These are phyloP conservation scores for Penaeus vannamei DNA, from an alignment of 1,140 invertebrate genomes.

Conservation along the genomic window DNA sequence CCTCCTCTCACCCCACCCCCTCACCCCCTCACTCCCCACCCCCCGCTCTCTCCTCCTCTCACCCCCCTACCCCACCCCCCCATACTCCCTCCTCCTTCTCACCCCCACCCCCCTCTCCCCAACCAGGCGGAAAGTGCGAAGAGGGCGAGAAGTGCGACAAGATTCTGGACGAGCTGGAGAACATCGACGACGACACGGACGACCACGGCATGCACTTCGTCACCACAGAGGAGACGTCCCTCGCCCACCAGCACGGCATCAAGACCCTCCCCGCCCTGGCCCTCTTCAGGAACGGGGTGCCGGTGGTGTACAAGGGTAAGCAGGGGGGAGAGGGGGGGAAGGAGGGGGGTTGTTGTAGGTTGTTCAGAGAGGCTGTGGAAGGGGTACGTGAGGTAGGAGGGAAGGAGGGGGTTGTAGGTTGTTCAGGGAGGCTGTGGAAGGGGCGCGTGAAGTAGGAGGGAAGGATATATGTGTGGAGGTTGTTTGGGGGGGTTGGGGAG, in stretches of 20 bases:
- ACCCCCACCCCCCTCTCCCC: neutral
- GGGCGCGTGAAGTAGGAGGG: too few relatives aligned
- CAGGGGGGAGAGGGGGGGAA: neutral
- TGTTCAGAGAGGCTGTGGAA: too few relatives aligned
- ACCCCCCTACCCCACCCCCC: neutral
- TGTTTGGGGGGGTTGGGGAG: too few relatives aligned
- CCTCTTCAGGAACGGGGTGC: slow-evolving; percentile 87
- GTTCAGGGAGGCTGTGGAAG: too few relatives aligned
- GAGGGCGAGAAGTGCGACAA: slow-evolving; percentile 86
- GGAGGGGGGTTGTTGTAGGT: too few relatives aligned
- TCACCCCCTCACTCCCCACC: too few relatives aligned
- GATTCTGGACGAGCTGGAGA: slow-evolving; percentile 88
- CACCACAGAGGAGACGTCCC: slow-evolving; percentile 80
- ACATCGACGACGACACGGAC: slow-evolving; percentile 94
- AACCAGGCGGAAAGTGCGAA: slow-evolving; percentile 83
- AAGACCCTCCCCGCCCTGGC: slow-evolving; percentile 88
- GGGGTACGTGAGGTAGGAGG: too few relatives aligned
- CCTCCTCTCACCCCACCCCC: too few relatives aligned
- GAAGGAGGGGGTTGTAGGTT: too few relatives aligned
- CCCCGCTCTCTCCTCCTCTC: too few relatives aligned
- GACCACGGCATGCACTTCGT: slow-evolving; percentile 95
- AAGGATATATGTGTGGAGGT: too few relatives aligned
- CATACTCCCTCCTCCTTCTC: neutral
- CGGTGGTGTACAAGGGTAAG: slow-evolving; percentile 80
- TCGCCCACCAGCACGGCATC: slow-evolving; percentile 84